Percentiles rank a stretch among this genome's conserved stretches.
Evolutionary conservation across 2,113 vertebrate genomes (phyloP).

Genomic region (Eonycteris spelaea): DNA sequence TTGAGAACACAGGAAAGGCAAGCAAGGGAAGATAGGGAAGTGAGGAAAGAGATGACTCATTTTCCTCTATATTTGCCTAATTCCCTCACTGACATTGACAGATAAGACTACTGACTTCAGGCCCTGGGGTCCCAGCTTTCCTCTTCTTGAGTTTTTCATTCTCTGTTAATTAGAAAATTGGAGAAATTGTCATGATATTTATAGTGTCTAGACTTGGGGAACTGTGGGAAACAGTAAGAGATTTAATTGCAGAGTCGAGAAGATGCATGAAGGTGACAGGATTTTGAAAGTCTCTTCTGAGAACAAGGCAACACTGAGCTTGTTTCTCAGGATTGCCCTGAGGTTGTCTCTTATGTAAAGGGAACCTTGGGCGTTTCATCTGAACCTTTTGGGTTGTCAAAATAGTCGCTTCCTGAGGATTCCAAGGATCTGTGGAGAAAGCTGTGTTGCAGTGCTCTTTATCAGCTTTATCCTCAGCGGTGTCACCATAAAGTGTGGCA

Average conservation of each 20-base stretch:
- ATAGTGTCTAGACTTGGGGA: slow-evolving; percentile 46
- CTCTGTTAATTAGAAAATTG: slow-evolving; percentile 42
- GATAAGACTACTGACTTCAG: neutral
- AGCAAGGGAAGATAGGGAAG: neutral
- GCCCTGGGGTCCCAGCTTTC: slow-evolving; percentile 34
- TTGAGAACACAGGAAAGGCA: neutral
- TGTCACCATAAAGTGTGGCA: neutral
- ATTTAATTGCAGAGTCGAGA: slow-evolving; percentile 53
- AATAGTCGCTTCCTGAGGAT: neutral
- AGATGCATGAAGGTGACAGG: neutral
- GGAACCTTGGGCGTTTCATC: neutral
- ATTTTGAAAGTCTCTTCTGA: neutral
- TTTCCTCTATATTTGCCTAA: neutral
- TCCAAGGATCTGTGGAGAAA: neutral
- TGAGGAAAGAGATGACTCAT: neutral
- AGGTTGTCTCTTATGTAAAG: neutral
- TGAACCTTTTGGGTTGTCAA: neutral
- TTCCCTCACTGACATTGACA: neutral
- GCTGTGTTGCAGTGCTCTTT: neutral
- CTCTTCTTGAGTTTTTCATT: neutral
- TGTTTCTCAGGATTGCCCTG: neutral
- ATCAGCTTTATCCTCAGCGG: neutral
- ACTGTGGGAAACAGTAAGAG: slow-evolving; percentile 41
- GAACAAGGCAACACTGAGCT: neutral
- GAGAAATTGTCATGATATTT: slow-evolving; percentile 52